Conservation (phyloP, 2,888 invertebrate species). For the Perizoma affinitatum region DNA sequence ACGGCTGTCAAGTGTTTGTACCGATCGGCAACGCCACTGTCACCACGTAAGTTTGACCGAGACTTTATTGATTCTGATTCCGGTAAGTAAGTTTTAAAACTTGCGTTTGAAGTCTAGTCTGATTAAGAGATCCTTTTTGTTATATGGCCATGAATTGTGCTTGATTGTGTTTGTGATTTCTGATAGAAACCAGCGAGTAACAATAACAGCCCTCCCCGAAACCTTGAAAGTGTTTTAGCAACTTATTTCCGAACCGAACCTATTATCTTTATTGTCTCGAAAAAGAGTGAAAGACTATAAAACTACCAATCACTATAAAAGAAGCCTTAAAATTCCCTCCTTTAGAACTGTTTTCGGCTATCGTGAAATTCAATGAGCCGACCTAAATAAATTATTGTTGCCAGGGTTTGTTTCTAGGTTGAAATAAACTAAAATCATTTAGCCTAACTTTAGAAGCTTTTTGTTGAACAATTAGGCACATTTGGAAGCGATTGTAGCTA, state of each 20-base stretch:
- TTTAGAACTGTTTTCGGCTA: slow-evolving; percentile 29
- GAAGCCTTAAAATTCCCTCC: slow-evolving; percentile 29
- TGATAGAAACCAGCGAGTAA: not conserved
- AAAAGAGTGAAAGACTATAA: slow-evolving; percentile 33
- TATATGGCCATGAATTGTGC: not conserved
- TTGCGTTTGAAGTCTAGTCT: no score
- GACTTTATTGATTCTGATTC: no score
- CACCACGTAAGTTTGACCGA: no score
- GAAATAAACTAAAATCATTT: slow-evolving; percentile 19
- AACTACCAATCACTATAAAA: slow-evolving; percentile 38
- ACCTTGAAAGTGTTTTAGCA: slow-evolving; percentile 15
- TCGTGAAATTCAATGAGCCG: slow-evolving; percentile 38
- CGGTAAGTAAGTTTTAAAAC: no score
- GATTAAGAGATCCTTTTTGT: no score
- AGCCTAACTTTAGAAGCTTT: slow-evolving; percentile 10
- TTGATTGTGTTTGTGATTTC: not conserved
- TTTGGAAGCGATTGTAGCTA: slow-evolving; percentile 8
- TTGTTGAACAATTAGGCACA: slow-evolving; percentile 12
- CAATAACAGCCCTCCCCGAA: slow-evolving; percentile 7
- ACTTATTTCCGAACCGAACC: slow-evolving; percentile 22
- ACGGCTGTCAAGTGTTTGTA: no score
- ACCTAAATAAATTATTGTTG: slow-evolving; percentile 32
- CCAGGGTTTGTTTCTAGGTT: slow-evolving; percentile 17
- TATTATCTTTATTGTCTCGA: slow-evolving; percentile 34
- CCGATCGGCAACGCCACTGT: no score